These are phyloP conservation scores for Eurypyga helias DNA, from an alignment of 2,113 vertebrate species.

Conservation along the genomic window DNA sequence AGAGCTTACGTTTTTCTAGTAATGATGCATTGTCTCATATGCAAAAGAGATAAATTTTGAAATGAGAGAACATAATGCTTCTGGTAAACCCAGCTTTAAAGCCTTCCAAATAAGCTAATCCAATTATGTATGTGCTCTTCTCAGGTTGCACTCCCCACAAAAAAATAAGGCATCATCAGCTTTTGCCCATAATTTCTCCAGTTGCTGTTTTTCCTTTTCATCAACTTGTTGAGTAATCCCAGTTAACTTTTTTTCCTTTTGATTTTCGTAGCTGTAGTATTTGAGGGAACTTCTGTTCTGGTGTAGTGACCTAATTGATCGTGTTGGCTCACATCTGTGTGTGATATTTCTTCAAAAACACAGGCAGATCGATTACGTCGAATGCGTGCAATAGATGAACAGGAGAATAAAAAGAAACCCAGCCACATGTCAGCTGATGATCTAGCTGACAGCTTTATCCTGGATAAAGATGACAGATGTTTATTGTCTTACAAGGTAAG, in stretches of 20 bases:
- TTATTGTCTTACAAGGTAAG: slow-evolving; percentile 87
- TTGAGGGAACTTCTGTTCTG: not conserved
- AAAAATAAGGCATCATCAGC: not conserved
- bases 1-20: not conserved
- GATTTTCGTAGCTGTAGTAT: not conserved
- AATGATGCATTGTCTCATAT: not conserved
- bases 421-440: slow-evolving; percentile 90
- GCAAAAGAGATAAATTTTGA: not conserved
- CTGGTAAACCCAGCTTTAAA: not conserved
- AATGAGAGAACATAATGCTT: not conserved
- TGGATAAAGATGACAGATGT: slow-evolving; percentile 85
- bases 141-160: not conserved
- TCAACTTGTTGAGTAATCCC: not conserved
- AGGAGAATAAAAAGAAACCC: slow-evolving; percentile 33
- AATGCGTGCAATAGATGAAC: slow-evolving; percentile 85
- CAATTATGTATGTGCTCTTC: not conserved
- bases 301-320: not conserved
- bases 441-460: slow-evolving; percentile 89
- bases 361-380: slow-evolving; percentile 90
- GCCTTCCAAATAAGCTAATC: not conserved
- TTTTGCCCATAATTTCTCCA: not conserved
- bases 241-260: not conserved
- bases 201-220: not conserved
- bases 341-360: not conserved
- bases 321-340: not conserved